phyloP scores from a whole-genome alignment of 2,888 invertebrate species.

The Icerya purchasi region DNA sequence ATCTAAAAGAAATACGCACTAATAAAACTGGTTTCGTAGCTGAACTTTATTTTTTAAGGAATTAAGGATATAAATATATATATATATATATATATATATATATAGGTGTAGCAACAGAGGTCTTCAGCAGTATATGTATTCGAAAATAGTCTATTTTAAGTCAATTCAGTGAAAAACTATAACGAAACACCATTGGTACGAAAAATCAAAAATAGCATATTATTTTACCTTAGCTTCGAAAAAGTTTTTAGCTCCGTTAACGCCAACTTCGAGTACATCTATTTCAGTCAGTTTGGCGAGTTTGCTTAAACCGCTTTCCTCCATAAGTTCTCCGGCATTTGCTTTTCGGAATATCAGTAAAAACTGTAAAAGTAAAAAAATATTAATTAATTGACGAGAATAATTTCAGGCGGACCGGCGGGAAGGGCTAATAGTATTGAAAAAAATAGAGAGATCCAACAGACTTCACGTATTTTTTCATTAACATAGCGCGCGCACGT shows the following conservation, averaged over 20 bases:
- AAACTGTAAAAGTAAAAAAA: constrained; percentile 28
- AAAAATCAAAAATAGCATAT: too few species aligned
- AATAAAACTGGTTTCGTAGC: too few species aligned
- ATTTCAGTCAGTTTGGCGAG: constrained; percentile 74
- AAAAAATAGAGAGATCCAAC: too few species aligned
- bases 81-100: too few species aligned
- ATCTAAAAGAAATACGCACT: too few species aligned
- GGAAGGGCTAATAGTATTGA: too few species aligned
- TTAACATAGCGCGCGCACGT: too few species aligned
- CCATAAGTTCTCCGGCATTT: constrained; percentile 67
- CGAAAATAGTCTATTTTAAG: not conserved
- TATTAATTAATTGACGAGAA: constrained; percentile 6
- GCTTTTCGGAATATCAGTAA: constrained; percentile 57
- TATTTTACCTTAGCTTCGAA: constrained; percentile 74
- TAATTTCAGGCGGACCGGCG: too few species aligned
- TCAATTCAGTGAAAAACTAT: not conserved
- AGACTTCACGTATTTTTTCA: too few species aligned
- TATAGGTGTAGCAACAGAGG: too few species aligned
- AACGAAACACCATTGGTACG: not conserved
- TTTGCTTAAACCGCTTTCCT: constrained; percentile 66
- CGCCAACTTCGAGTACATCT: constrained; percentile 82
- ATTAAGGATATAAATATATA: too few species aligned
- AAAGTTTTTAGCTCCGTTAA: constrained; percentile 82
- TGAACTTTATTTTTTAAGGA: too few species aligned
- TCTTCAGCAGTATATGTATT: not conserved